A percentile compares a stretch with the other conserved stretches of the same genome.
Conservation (phyloP, 2,113 vertebrate species). For the Amphilophus citrinellus region DNA sequence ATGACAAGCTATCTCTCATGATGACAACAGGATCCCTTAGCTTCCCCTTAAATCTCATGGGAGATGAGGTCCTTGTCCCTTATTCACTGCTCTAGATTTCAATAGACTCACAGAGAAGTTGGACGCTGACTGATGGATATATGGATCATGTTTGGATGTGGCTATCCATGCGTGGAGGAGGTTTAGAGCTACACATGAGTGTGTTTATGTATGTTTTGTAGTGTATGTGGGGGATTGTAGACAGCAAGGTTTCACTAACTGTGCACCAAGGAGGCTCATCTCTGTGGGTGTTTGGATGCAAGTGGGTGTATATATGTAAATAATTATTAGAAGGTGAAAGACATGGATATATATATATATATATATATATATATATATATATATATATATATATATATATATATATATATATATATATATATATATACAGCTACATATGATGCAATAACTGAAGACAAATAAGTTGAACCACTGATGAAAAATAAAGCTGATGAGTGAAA, state of each 20-base stretch:
- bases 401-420: too few species aligned
- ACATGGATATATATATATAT: neutral
- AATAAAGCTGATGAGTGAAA: neutral
- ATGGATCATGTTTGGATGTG: conserved; percentile 14
- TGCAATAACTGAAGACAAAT: neutral
- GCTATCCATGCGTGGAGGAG: neutral
- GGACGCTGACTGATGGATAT: conserved; percentile 24
- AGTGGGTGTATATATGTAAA: conserved; percentile 40
- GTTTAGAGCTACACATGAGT: neutral
- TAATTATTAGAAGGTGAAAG: conserved; percentile 1
- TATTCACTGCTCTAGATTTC: conserved; percentile 58
- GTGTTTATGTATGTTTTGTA: conserved; percentile 1
- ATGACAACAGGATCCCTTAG: conserved; percentile 54
- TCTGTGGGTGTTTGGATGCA: conserved; percentile 35
- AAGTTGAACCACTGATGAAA: neutral
- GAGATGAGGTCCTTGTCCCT: conserved; percentile 52
- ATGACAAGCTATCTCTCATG: conserved; percentile 66
- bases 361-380: too few species aligned
- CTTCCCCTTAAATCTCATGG: conserved; percentile 57
- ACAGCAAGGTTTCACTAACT: conserved; percentile 28
- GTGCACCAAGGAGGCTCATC: conserved; percentile 9
- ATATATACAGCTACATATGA: neutral
- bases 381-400: too few species aligned
- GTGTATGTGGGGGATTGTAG: neutral
- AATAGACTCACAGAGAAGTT: conserved; percentile 29